A percentile compares a stretch with the other conserved stretches of the same genome.
Conservation (phyloP, 1,140 invertebrate species). For the Drosophila seguyi region DNA sequence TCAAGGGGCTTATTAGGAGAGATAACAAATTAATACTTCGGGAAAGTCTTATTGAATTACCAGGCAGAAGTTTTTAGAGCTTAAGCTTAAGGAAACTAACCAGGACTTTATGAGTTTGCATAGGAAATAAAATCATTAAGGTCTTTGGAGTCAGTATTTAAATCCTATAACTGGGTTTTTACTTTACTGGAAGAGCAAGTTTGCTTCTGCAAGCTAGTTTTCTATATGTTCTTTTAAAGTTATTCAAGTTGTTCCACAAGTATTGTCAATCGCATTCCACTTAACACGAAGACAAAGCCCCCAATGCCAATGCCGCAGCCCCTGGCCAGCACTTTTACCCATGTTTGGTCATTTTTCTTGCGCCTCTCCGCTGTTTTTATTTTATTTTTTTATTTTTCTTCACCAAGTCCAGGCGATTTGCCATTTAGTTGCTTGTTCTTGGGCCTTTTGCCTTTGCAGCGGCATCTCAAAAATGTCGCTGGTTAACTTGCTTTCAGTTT, state of each 20-base stretch:
- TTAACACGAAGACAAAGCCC: conserved; percentile 17
- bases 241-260: conserved; percentile 28
- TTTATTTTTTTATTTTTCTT: background rate
- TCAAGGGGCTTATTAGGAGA: conserved; percentile 1
- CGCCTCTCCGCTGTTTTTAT: conserved; percentile 29
- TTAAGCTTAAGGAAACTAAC: background rate
- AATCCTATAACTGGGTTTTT: background rate
- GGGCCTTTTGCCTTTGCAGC: conserved; percentile 53
- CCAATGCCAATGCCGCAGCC: conserved; percentile 21
- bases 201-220: background rate
- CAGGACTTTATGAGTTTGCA: background rate
- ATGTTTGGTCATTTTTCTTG: conserved; percentile 65
- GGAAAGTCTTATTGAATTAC: conserved; percentile 4
- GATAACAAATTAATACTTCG: conserved; percentile 8
- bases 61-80: background rate
- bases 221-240: background rate
- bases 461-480: conserved; percentile 82
- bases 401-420: conserved; percentile 29
- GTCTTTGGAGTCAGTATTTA: background rate
- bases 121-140: background rate
- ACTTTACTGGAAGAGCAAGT: background rate
- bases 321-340: conserved; percentile 56
- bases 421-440: conserved; percentile 63
- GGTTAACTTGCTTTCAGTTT: conserved; percentile 82
- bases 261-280: conserved; percentile 35